Evolutionary conservation across 2,113 vertebrate genomes (phyloP).

Genomic region (Procavia capensis): DNA sequence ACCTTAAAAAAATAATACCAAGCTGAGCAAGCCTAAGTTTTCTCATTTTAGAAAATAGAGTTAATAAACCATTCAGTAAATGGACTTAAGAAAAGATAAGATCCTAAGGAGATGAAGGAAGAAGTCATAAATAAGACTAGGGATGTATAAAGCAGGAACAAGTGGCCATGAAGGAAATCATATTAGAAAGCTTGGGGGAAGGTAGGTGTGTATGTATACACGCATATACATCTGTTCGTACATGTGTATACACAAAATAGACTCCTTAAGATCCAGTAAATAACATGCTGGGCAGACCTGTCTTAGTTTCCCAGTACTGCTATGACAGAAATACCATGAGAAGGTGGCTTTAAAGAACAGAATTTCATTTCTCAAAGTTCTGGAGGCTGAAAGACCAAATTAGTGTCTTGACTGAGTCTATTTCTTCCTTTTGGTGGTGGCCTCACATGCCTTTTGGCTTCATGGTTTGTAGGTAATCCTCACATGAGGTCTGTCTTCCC

Average conservation of each 20-base stretch:
- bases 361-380: background rate
- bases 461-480: background rate
- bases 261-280: no score
- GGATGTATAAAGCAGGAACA: background rate
- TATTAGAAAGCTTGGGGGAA: background rate
- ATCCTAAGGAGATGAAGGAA: background rate
- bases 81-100: background rate
- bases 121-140: background rate
- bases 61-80: constrained; percentile 12
- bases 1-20: background rate
- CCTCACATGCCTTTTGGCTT: background rate
- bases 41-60: background rate
- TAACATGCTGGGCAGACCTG: no score
- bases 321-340: background rate
- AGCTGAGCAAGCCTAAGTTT: background rate
- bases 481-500: background rate
- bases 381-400: background rate
- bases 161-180: background rate
- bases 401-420: background rate
- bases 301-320: no score
- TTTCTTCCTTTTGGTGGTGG: background rate
- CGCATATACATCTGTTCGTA: no score
- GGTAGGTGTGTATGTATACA: background rate
- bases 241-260: no score
- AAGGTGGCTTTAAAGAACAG: background rate